These are phyloP conservation scores for Danaus chrysippus DNA, from an alignment of 2,888 invertebrate species.

Conservation along the genomic window DNA sequence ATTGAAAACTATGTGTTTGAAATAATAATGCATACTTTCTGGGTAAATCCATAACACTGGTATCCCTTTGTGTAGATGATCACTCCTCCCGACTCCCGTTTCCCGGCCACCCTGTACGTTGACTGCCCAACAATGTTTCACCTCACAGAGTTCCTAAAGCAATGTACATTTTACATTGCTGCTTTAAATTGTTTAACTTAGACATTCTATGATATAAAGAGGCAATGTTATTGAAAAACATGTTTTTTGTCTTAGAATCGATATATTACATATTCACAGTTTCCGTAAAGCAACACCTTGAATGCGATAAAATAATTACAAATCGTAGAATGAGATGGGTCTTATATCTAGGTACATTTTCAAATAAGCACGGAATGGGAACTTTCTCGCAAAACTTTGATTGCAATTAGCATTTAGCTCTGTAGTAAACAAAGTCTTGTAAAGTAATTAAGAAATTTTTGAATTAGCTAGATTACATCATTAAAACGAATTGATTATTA, in stretches of 20 bases:
- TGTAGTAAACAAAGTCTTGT: constrained; percentile 54
- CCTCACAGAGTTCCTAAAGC: constrained; percentile 32
- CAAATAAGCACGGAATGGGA: constrained; percentile 63
- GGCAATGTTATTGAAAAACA: constrained; percentile 2
- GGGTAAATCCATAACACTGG: constrained; percentile 40
- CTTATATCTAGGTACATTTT: constrained; percentile 42
- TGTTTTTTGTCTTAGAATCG: neutral
- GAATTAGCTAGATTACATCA: neutral
- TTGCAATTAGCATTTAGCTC: constrained; percentile 59
- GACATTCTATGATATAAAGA: neutral
- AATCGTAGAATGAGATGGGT: constrained; percentile 58
- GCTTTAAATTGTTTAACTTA: constrained; percentile 22
- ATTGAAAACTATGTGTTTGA: no score
- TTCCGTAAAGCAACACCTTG: constrained; percentile 64
- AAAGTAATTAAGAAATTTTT: constrained; percentile 9
- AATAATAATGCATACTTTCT: constrained; percentile 3
- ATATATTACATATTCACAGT: constrained; percentile 43
- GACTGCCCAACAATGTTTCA: constrained; percentile 44
- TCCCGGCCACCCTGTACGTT: constrained; percentile 66
- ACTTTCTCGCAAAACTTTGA: constrained; percentile 58
- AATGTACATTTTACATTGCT: constrained; percentile 39
- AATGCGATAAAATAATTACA: constrained; percentile 73
- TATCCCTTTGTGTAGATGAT: constrained; percentile 57
- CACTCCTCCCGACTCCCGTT: constrained; percentile 64
- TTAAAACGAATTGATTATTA: neutral